Conservation (phyloP, 1,140 invertebrate species). For the Polyergus mexicanus region DNA sequence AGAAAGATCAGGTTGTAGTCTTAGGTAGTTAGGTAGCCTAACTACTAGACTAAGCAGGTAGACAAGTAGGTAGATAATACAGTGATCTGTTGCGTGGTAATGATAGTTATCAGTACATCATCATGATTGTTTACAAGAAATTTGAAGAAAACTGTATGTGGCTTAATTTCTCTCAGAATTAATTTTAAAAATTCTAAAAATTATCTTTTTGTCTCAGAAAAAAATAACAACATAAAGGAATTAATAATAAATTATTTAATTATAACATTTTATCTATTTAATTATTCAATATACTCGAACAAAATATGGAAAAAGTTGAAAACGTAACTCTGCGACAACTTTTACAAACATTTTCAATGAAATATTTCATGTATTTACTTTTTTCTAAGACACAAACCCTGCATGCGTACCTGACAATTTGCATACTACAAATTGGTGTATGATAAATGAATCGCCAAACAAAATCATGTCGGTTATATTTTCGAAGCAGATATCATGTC, state of each 20-base stretch:
- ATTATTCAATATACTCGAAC: neutral
- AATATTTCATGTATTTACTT: neutral
- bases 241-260: too few species aligned
- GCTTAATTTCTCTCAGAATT: neutral
- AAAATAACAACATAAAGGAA: neutral
- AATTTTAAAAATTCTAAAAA: neutral
- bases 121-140: neutral
- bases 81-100: neutral
- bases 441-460: neutral
- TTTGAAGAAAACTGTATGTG: neutral
- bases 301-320: neutral
- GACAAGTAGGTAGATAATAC: constrained; percentile 4
- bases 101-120: neutral
- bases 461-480: neutral
- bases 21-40: neutral
- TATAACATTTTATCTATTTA: neutral
- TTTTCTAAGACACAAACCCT: neutral
- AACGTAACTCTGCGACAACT: neutral
- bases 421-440: neutral
- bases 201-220: neutral
- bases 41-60: too few species aligned
- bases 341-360: neutral
- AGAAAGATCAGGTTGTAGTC: constrained; percentile 29
- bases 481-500: neutral
- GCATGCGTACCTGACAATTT: neutral